phyloP scores from a whole-genome alignment of 2,888 invertebrate genomes.

The Amphipoea oculea region DNA sequence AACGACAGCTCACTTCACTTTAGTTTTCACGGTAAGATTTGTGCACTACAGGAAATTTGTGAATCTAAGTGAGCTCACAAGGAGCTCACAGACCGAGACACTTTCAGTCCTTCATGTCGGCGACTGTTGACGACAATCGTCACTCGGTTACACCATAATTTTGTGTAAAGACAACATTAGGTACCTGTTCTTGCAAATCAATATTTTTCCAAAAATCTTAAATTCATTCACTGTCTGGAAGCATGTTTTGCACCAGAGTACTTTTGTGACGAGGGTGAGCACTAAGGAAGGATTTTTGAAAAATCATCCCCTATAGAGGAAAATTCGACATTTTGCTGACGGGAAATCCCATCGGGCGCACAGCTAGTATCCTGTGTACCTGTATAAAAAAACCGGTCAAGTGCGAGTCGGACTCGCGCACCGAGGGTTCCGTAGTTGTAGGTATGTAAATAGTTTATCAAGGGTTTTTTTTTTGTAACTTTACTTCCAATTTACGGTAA shows the following conservation, averaged over 20 bases:
- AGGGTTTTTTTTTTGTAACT: too few relatives aligned
- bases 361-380: background rate
- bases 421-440: too few relatives aligned
- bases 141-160: background rate
- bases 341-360: background rate
- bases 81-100: too few relatives aligned
- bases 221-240: background rate
- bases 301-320: too few relatives aligned
- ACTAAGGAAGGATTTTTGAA: background rate
- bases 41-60: background rate
- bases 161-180: background rate
- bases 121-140: background rate
- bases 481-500: too few relatives aligned
- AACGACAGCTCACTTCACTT: background rate
- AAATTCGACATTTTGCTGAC: too few relatives aligned
- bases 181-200: too few relatives aligned
- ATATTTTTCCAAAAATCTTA: background rate
- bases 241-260: background rate
- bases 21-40: background rate
- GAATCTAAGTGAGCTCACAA: too few relatives aligned
- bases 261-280: background rate
- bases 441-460: too few relatives aligned
- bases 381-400: too few relatives aligned
- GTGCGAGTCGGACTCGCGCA: too few relatives aligned
- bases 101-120: too few relatives aligned